Base-by-base conservation (phyloP, 1,140 invertebrate species). In the Drosophila arizonae region DNA sequence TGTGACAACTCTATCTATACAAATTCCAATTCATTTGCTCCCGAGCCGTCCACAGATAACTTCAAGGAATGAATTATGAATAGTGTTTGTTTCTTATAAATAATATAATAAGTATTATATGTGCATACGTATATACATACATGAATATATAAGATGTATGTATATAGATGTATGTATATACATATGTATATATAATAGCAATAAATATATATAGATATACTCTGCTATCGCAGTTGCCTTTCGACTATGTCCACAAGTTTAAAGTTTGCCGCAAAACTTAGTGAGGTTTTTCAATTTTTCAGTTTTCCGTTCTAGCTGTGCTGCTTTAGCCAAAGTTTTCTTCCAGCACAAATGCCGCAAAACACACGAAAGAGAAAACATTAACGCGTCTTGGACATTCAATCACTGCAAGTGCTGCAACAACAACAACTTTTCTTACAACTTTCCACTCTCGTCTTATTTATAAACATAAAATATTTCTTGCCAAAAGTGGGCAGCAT, bases 391-490 rank as follows among this genome's bases (percentile, higher is more conserved):
- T 74, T 69, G 62, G 68, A 61, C 72, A 79, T 86, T 86, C 76
- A 86, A 79, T 87, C 82, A 86, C 79, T 50, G 62, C 79, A 81
- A 78, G 76, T 72, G 70, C 69, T 55, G 52, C 64, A 73, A 62
- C 56, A 54, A 62, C 56, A 54, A n/a, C 17, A 54, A 54, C 30
- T 54, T 55, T 36, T 55, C 52, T 55, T 51, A 8, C 46, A 66
- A 63, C 51, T 76, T 51, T 28, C 39, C 52, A 76, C 66, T 80
- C 62, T 68, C 43, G 52, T 50, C 54, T 62, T 76, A 71, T 70
- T 61, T 87, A 86, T 76, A 86, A 81, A 81, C 72, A 73, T 81
- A 79, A 77, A 65, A 81, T 76, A 66, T 64, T 85, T 66, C 56
- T 50, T 60, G 15, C 17, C 8, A 46, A 21, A 15, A 46, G 43